Percentiles rank a stretch among this genome's conserved stretches.
Conservation (phyloP, 2,797 vertebrate genomes). For the Bovichtus diacanthus region DNA sequence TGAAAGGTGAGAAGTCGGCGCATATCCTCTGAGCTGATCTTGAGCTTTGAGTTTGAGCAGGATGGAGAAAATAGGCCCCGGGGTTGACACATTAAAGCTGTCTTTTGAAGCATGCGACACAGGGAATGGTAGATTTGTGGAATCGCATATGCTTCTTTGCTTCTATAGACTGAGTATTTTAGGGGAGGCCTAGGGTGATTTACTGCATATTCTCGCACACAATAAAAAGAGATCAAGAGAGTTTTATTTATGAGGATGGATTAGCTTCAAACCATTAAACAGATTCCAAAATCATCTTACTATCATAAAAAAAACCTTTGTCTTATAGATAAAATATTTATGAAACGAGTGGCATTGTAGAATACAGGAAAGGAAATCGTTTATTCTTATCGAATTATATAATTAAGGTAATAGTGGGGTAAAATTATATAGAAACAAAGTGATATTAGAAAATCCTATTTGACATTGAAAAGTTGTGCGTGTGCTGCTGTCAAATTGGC, state of each 20-base stretch:
- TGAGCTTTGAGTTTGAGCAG: conserved; percentile 37
- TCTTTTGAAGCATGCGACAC: conserved; percentile 41
- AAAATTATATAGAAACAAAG: not conserved
- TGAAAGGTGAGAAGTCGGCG: conserved; percentile 5
- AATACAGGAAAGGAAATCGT: not conserved
- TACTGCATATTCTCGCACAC: conserved; percentile 31
- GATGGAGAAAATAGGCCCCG: conserved; percentile 24
- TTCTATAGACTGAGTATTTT: conserved; percentile 28
- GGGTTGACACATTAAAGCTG: conserved; percentile 48
- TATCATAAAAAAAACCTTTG: conserved; percentile 1
- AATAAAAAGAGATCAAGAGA: conserved; percentile 40
- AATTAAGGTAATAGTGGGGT: not conserved
- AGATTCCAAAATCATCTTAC: conserved; percentile 15
- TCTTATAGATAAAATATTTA: conserved; percentile 8
- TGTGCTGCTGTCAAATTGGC: conserved; percentile 21
- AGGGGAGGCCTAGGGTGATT: conserved; percentile 25
- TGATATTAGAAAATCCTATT: conserved; percentile 1
- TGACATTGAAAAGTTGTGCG: not conserved
- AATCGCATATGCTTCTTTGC: conserved; percentile 22
- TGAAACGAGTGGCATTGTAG: not conserved
- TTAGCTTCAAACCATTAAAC: conserved; percentile 32
- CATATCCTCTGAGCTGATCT: conserved; percentile 34
- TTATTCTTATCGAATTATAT: not conserved
- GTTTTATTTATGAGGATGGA: conserved; percentile 50
- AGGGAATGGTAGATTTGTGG: conserved; percentile 41